Evolutionary conservation across 2,888 invertebrate genomes (phyloP).

Genomic region (Stenolophus ochropezus): DNA sequence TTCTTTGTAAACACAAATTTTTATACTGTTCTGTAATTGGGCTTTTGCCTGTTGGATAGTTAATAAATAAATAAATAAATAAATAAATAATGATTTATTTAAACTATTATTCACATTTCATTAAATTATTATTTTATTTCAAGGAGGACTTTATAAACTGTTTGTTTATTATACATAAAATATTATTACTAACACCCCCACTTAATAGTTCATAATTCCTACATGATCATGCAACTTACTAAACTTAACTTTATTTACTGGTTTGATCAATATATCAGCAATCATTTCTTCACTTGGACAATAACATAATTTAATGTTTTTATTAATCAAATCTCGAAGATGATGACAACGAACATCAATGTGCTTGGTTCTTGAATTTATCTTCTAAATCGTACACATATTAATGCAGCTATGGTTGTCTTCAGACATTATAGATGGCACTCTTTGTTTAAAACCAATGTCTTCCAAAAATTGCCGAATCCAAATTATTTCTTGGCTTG

Average conservation of each 20-base stretch:
- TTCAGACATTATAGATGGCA: neutral
- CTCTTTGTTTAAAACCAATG: neutral
- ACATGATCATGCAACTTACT: too few species aligned
- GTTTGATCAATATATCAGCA: slow-evolving; percentile 19
- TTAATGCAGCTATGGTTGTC: slow-evolving; percentile 39
- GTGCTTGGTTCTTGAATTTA: slow-evolving; percentile 15
- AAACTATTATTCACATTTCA: too few species aligned
- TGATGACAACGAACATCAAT: neutral
- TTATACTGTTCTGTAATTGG: too few species aligned
- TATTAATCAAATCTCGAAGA: neutral
- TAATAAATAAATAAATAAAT: too few species aligned
- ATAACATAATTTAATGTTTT: neutral
- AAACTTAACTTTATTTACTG: neutral
- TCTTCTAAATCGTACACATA: neutral
- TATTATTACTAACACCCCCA: too few species aligned
- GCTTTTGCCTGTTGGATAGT: too few species aligned
- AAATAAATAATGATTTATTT: too few species aligned
- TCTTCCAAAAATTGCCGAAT: neutral
- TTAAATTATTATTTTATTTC: too few species aligned
- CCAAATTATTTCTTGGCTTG: slow-evolving; percentile 30
- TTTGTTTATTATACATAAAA: too few species aligned
- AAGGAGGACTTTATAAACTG: too few species aligned
- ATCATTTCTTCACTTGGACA: slow-evolving; percentile 12
- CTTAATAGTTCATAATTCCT: too few species aligned
- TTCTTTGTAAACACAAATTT: too few species aligned